Conservation (phyloP, 2,797 vertebrate genomes). For the Clarias platycephalus region DNA sequence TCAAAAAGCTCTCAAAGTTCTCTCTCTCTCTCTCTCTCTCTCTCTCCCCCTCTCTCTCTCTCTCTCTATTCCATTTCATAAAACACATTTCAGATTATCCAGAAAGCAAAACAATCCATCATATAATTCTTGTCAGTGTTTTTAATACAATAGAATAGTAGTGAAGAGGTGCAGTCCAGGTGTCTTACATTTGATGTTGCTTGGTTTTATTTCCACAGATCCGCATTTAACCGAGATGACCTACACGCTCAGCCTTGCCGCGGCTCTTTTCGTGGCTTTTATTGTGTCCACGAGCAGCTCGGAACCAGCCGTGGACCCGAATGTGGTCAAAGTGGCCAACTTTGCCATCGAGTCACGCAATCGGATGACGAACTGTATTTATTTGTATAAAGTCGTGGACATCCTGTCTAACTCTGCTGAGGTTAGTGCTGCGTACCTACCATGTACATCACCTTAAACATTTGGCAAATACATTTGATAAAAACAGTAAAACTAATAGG, state of each 20-base stretch:
- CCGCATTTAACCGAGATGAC: slow-evolving; percentile 16
- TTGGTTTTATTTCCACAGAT: slow-evolving; percentile 30
- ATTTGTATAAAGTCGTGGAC: slow-evolving; percentile 52
- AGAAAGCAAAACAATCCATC: background rate
- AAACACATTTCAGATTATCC: background rate
- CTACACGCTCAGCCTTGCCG: background rate
- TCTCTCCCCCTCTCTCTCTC: background rate
- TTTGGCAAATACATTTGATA: background rate
- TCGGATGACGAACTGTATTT: slow-evolving; percentile 33
- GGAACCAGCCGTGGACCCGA: background rate
- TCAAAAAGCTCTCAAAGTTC: too few species aligned
- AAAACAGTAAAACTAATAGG: background rate
- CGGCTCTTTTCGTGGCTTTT: background rate
- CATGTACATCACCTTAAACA: too few species aligned
- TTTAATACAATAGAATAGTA: too few species aligned
- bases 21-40: too few species aligned
- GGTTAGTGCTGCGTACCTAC: slow-evolving; percentile 10
- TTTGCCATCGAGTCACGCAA: slow-evolving; percentile 55
- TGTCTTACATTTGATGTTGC: background rate
- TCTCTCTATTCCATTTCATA: background rate
- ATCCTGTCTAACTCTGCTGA: slow-evolving; percentile 39
- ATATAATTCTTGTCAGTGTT: background rate
- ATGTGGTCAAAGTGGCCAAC: slow-evolving; percentile 46
- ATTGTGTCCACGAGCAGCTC: slow-evolving; percentile 7
- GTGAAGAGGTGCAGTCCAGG: background rate